Conservation (phyloP, 2,113 vertebrate species). For the Petaurus breviceps region DNA sequence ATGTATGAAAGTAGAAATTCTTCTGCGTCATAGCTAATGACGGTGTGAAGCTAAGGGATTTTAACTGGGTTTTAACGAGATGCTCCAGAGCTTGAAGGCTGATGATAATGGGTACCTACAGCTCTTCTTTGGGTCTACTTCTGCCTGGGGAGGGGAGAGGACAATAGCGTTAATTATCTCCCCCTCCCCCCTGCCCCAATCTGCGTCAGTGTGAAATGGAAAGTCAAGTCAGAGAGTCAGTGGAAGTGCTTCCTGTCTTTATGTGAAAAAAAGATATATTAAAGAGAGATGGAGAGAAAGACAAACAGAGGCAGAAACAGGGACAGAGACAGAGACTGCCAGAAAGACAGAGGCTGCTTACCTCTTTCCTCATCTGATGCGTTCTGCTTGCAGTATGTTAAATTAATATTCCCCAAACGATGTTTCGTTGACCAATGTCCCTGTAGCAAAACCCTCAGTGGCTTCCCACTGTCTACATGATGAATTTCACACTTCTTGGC, state of each 20-base stretch:
- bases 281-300: neutral
- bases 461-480: neutral
- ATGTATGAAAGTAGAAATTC: constrained; percentile 62
- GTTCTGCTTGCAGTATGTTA: neutral
- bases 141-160: constrained; percentile 45
- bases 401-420: neutral
- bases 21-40: constrained; percentile 44
- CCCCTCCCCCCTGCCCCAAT: constrained; percentile 16
- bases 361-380: neutral
- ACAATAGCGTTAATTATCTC: neutral
- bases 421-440: neutral
- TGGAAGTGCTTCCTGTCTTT: constrained; percentile 63
- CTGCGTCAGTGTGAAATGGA: constrained; percentile 53
- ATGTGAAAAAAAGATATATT: constrained; percentile 49
- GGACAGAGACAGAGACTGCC: neutral
- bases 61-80: constrained; percentile 40
- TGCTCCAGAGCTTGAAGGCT: constrained; percentile 11
- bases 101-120: constrained; percentile 17
- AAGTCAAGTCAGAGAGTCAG: constrained; percentile 58
- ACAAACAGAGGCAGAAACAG: neutral
- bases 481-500: neutral
- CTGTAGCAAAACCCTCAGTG: neutral
- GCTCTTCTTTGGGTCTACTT: constrained; percentile 45
- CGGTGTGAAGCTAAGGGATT: constrained; percentile 46
- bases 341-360: neutral